Conservation (phyloP, 2,888 invertebrate species). For the Myopa tessellatipennis region DNA sequence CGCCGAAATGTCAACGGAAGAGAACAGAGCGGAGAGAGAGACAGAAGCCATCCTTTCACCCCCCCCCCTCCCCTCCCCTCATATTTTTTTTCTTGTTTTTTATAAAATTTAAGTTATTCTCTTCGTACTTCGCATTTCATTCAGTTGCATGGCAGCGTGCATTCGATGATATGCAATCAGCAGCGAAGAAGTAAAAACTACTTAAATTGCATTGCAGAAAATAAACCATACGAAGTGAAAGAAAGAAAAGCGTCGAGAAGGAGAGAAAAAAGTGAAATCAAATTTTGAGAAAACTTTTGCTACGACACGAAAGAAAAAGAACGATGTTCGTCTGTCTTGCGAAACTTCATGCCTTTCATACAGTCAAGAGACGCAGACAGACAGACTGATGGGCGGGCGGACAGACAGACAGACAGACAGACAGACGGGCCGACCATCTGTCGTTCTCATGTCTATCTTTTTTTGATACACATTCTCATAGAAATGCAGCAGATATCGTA, state of each 20-base stretch:
- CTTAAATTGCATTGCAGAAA: not conserved
- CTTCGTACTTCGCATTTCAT: too few relatives aligned
- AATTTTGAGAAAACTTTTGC: constrained; percentile 10
- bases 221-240: not conserved
- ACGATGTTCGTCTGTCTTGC: not conserved
- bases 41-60: too few relatives aligned
- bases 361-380: not conserved
- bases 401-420: too few relatives aligned
- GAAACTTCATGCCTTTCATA: not conserved
- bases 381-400: too few relatives aligned
- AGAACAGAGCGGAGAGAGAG: too few relatives aligned
- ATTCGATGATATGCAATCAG: too few relatives aligned
- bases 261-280: not conserved
- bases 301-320: not conserved
- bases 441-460: constrained; percentile 3
- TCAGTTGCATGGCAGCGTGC: too few relatives aligned
- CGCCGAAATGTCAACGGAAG: too few relatives aligned
- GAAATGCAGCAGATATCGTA: constrained; percentile 4
- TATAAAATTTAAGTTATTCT: too few relatives aligned
- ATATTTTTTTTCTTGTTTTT: too few relatives aligned
- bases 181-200: too few relatives aligned
- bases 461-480: constrained; percentile 8
- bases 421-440: not conserved
- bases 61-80: too few relatives aligned
- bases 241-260: not conserved